Base-by-base conservation (phyloP, 1,140 invertebrate genomes). In the Panagrolaimus sp. region DNA sequence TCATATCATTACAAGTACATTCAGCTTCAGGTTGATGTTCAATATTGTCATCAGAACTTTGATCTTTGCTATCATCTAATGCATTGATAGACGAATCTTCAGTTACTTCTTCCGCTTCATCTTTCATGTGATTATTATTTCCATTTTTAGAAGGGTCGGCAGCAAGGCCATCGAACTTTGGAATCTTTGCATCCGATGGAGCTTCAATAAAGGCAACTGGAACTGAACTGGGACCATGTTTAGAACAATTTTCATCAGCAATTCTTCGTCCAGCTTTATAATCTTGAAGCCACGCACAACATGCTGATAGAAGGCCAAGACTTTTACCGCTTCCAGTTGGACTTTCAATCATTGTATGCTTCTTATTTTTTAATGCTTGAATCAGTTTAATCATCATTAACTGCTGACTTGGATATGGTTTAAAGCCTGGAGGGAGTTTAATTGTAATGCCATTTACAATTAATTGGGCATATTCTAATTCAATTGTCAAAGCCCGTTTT, bases 301-400 rank as follows among this genome's bases (percentile, higher is more conserved):
- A 85, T 32, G 89, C 88, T 78, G 91, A 91, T 0, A 93, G 84
- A 1, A 93, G 82, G 0, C 90, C 90, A 62, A 93, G 79, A 26
- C 90, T 92, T 85, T 93, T 93, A n/a, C 91, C 91, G 67, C 90
- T 91, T 9, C 91, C 91, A n/a, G 91, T 93, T 0, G 91, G 91
- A 84, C 90, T 91, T 78, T 93, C 91, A 47, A 93, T 76, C 10
- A 93, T 82, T 78, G 90, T 90, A 80, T 93, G 90, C 76, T 91
- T 85, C 55, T 83, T 74, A 12, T 87, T 87, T 32, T 87, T 87
- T 43, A 91, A 87, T 14, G 89, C 88, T 76, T 86, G 86, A 69
- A 91, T 89, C 1, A 91, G 86, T 89, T 90, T 69, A 45, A 81
- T 62, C 58, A 80, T 81, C 78, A 81, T 80, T 15, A 76, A 46